These are phyloP conservation scores for Loxodonta africana DNA, from an alignment of 2,113 vertebrate species.

Conservation along the genomic window DNA sequence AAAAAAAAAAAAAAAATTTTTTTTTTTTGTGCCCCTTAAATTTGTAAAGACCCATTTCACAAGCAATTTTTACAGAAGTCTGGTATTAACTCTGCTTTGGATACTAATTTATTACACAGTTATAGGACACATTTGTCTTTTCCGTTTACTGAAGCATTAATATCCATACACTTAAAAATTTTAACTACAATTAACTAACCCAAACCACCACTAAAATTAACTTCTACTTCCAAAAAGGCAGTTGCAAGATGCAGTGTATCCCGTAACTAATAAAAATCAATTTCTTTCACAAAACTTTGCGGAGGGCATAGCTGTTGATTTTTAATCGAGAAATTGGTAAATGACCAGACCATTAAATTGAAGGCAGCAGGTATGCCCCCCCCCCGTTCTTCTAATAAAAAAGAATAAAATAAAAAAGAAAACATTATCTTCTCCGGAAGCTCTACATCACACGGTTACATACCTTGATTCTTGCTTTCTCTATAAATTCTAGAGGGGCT, in stretches of 20 bases:
- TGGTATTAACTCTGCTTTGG: background rate
- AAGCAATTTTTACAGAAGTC: conserved; percentile 14
- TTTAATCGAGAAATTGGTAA: background rate
- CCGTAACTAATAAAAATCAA: background rate
- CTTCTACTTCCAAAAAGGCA: conserved; percentile 25
- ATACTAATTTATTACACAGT: background rate
- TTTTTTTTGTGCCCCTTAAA: background rate
- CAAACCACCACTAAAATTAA: background rate
- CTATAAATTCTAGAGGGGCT: conserved; percentile 91
- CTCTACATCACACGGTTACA: background rate
- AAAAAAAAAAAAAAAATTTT: background rate
- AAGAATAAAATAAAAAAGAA: background rate
- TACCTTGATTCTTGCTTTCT: conserved; percentile 90
- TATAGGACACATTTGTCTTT: background rate
- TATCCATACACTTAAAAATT: background rate
- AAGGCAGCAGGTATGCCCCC: background rate
- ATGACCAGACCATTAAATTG: background rate
- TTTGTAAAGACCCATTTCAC: background rate
- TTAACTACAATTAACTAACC: background rate
- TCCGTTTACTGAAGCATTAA: background rate
- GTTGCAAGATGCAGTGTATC: background rate
- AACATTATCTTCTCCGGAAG: background rate
- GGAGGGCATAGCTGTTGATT: background rate
- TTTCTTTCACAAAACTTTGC: background rate
- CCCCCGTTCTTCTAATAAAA: background rate